phyloP scores from a whole-genome alignment of 2,113 vertebrate species.

The Plecturocebus donacophilus region DNA sequence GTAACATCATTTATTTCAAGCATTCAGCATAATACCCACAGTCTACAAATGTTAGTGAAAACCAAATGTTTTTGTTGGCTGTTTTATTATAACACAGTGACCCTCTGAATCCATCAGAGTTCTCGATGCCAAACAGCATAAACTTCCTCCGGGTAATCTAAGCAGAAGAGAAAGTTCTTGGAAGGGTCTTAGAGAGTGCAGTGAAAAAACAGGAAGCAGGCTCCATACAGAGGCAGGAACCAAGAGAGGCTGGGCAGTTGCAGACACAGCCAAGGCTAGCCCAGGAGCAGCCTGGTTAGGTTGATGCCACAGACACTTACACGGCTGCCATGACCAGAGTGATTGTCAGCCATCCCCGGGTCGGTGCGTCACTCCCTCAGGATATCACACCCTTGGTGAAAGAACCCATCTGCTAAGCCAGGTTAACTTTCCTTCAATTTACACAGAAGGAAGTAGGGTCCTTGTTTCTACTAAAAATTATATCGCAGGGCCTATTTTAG shows the following conservation, averaged over 20 bases:
- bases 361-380: no score
- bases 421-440: neutral
- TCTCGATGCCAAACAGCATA: neutral
- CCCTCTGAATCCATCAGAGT: neutral
- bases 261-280: neutral
- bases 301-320: fast-evolving
- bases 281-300: neutral
- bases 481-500: neutral
- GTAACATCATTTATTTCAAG: conserved; percentile 24
- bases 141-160: neutral
- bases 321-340: neutral
- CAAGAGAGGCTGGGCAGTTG: neutral
- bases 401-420: neutral
- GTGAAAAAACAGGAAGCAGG: neutral
- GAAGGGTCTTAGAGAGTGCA: neutral
- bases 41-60: neutral
- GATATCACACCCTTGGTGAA: neutral
- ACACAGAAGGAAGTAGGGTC: neutral
- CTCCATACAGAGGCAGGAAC: neutral
- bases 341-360: neutral
- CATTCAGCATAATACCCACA: neutral
- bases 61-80: neutral
- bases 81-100: neutral
- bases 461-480: neutral
- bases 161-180: neutral